A percentile compares a stretch with the other conserved stretches of the same genome.
phyloP scores from a whole-genome alignment of 2,797 vertebrate species.

The Mormyrops attenuatus region DNA sequence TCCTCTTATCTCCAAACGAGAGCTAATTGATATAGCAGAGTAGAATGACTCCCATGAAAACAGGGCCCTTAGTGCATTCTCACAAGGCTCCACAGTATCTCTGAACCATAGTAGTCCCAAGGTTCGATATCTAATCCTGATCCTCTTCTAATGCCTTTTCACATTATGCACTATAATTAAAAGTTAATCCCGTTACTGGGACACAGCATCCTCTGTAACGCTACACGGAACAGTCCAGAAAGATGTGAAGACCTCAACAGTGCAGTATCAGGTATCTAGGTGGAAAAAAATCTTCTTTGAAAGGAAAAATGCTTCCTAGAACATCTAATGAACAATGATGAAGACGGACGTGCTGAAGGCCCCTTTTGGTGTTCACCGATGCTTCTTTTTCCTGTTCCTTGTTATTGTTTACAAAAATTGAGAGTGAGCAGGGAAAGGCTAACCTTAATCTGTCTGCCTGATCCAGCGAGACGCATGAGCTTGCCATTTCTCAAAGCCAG shows the following conservation, averaged over 20 bases:
- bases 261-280: not conserved
- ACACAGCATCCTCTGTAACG: not conserved
- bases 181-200: conserved; percentile 30
- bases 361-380: not conserved
- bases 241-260: not conserved
- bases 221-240: not conserved
- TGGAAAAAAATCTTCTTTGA: not conserved
- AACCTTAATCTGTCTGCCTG: not conserved
- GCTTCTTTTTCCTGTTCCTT: not conserved
- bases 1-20: not conserved
- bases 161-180: conserved; percentile 18
- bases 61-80: not conserved
- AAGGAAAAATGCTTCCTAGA: not conserved
- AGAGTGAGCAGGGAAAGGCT: not conserved
- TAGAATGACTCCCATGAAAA: not conserved
- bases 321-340: not conserved
- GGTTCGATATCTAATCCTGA: conserved; percentile 4
- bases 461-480: not conserved
- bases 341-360: not conserved
- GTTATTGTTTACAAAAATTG: not conserved
- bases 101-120: not conserved
- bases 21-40: not conserved
- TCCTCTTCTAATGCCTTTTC: conserved; percentile 18
- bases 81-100: not conserved
- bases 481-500: not conserved